A percentile compares a stretch with the other conserved stretches of the same genome.
phyloP scores from a whole-genome alignment of 2,888 invertebrate species.

The Auanema sp. region DNA sequence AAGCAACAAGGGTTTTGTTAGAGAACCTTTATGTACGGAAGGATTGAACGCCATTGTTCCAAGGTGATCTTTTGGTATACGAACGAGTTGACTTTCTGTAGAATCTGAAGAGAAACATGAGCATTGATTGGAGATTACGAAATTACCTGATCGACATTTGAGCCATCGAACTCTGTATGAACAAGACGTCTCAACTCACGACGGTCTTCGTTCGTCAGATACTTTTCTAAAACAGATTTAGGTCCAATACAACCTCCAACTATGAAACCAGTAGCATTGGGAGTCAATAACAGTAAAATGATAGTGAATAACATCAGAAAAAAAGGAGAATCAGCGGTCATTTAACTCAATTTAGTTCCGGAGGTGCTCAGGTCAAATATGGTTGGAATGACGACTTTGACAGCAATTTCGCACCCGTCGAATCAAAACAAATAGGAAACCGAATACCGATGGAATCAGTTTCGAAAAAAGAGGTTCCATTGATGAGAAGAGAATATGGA shows the following conservation, averaged over 20 bases:
- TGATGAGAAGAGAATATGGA: too few relatives aligned
- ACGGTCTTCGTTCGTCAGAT: conserved; percentile 35
- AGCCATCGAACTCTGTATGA: conserved; percentile 44
- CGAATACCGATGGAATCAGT: background rate
- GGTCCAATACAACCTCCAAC: conserved; percentile 50
- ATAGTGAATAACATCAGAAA: conserved; percentile 1
- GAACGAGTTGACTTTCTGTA: conserved; percentile 28
- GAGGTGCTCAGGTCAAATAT: too few relatives aligned
- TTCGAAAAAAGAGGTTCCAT: conserved; percentile 1
- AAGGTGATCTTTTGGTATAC: conserved; percentile 31
- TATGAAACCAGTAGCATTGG: conserved; percentile 25
- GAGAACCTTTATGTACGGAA: conserved; percentile 11
- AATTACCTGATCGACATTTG: conserved; percentile 31
- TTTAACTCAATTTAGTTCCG: too few relatives aligned
- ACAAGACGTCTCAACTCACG: conserved; percentile 38
- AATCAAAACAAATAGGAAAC: conserved; percentile 4
- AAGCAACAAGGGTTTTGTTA: background rate
- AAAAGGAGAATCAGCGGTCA: background rate
- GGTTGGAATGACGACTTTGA: background rate
- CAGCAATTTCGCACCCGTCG: background rate
- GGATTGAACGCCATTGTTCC: conserved; percentile 33
- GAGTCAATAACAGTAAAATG: conserved; percentile 9
- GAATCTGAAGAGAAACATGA: background rate
- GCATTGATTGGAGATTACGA: background rate
- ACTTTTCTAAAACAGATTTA: conserved; percentile 38